Evolutionary conservation across 37 sponge, comb jelly and placozoan genomes (phyloP).

Genomic region (Agelas oroides): DNA sequence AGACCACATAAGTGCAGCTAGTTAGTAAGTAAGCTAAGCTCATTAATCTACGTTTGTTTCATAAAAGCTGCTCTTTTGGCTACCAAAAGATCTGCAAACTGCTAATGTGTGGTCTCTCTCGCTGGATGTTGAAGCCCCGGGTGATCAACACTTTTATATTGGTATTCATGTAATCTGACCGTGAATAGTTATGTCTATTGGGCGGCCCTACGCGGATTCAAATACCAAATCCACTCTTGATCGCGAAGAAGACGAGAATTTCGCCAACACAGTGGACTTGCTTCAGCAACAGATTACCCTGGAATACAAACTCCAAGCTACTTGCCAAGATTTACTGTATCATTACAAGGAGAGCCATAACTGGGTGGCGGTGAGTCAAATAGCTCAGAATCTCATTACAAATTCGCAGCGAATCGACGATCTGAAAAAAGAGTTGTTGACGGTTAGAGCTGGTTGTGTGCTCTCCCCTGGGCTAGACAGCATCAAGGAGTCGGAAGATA

Average conservation of each 20-base stretch:
- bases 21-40: too few relatives aligned
- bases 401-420: slow-evolving; percentile 34
- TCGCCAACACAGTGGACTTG: not conserved
- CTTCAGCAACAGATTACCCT: slow-evolving; percentile 22
- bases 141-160: too few relatives aligned
- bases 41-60: too few relatives aligned
- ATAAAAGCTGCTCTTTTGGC: too few relatives aligned
- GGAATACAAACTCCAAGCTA: slow-evolving; percentile 30
- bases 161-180: too few relatives aligned
- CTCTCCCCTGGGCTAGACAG: not conserved
- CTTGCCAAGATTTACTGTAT: slow-evolving; percentile 31
- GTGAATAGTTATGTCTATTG: too few relatives aligned
- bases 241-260: not conserved
- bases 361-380: slow-evolving; percentile 47
- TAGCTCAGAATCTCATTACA: slow-evolving; percentile 51
- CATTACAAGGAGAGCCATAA: slow-evolving; percentile 43
- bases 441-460: not conserved
- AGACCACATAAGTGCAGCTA: too few relatives aligned
- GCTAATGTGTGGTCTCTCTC: too few relatives aligned
- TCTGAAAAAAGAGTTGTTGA: slow-evolving; percentile 28
- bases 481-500: not conserved
- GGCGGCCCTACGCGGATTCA: not conserved
- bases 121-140: too few relatives aligned
- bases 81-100: too few relatives aligned
- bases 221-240: not conserved